A percentile compares a stretch with the other conserved stretches of the same genome.
These are phyloP conservation scores for Acipenser transmontanus DNA, from an alignment of 2,797 vertebrate genomes.

Conservation along the genomic window DNA sequence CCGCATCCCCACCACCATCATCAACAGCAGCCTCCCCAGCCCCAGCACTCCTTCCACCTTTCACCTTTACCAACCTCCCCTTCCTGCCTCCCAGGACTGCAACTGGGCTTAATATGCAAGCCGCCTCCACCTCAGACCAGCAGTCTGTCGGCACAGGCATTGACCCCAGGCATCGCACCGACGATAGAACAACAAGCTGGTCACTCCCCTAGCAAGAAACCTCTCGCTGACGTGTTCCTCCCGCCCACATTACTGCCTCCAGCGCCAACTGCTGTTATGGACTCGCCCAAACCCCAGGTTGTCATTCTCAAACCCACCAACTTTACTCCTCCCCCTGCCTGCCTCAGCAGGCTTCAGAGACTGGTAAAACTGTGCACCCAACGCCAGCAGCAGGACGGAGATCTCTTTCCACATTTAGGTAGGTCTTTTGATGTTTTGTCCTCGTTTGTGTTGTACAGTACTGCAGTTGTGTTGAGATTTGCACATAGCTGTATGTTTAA, in stretches of 20 bases:
- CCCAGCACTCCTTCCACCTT: slow-evolving; percentile 61
- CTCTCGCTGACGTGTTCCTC: slow-evolving; percentile 30
- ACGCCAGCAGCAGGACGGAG: slow-evolving; percentile 79
- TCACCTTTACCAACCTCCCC: slow-evolving; percentile 30
- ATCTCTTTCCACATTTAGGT: slow-evolving; percentile 96
- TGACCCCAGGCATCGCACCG: slow-evolving; percentile 69
- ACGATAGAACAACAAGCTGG: slow-evolving; percentile 72
- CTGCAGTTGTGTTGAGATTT: too few relatives aligned
- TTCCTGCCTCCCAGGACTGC: slow-evolving; percentile 59
- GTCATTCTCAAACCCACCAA: slow-evolving; percentile 82
- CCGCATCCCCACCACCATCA: slow-evolving; percentile 53
- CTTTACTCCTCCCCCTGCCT: slow-evolving; percentile 81
- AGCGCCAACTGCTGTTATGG: slow-evolving; percentile 54
- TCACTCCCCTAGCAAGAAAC: slow-evolving; percentile 76
- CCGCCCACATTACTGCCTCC: slow-evolving; percentile 38
- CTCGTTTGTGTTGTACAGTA: neutral
- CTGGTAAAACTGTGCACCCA: slow-evolving; percentile 90
- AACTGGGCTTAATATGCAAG: slow-evolving; percentile 90
- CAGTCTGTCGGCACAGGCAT: slow-evolving; percentile 85
- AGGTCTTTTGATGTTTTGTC: slow-evolving; percentile 29
- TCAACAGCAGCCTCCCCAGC: slow-evolving; percentile 43
- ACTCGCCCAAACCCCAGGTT: slow-evolving; percentile 59
- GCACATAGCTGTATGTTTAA: too few relatives aligned
- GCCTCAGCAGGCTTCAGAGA: slow-evolving; percentile 87
- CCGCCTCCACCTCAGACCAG: slow-evolving; percentile 87